Base-by-base conservation (phyloP, 53 echinoderm and acorn worm genomes). In the Stichopus horrens region DNA sequence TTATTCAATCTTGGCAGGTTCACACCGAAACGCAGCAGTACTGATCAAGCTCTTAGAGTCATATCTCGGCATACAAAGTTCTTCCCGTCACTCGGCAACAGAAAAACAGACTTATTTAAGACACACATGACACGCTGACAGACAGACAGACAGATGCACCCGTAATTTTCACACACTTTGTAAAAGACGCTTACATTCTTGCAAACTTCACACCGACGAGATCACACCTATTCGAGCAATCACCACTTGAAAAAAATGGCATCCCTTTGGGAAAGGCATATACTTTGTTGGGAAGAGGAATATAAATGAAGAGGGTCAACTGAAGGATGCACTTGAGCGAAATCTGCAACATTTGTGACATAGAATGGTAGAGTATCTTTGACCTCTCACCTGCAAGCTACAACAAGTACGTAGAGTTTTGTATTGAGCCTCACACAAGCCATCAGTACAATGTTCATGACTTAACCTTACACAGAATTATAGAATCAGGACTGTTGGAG, bases 1-100 rank as follows among this genome's bases (percentile, higher is more conserved):
- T 71, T 71, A 13, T 54, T 79, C 16, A 21, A 81, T 56, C 81
- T 81, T 81, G 56, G 81, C 56, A 56, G 81, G 81, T 71, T 56
- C 81, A 56, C 58, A 81, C 81, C 81, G 56, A 55, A 81, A 57
- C 81, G 18, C 81, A 55, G 21, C 81, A 81, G 81, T 81, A 81
- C 81, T 81, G 81, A 56, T 81, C 81, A 81, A 58, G 21, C 56
- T 81, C 81, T 55, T 21, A 21, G 81, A 81, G 81, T 56, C 54
- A 63, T 0, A 71, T 81, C 81, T 56, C 81, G 20, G 57, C 58
- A 56, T 56, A n/a, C 19, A 20, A 81, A 56, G 37, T 37, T 21
- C n/a, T 81, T 21, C 56, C 56, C 18, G 14, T 22, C 56, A 81
- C 81, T 6, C 56, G 19, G 56, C 56, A 19, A 19, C 21, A 58